Percentiles rank a stretch among this genome's conserved stretches.
Conservation (phyloP, 1,140 invertebrate genomes). For the Meloidogyne chitwoodi region DNA sequence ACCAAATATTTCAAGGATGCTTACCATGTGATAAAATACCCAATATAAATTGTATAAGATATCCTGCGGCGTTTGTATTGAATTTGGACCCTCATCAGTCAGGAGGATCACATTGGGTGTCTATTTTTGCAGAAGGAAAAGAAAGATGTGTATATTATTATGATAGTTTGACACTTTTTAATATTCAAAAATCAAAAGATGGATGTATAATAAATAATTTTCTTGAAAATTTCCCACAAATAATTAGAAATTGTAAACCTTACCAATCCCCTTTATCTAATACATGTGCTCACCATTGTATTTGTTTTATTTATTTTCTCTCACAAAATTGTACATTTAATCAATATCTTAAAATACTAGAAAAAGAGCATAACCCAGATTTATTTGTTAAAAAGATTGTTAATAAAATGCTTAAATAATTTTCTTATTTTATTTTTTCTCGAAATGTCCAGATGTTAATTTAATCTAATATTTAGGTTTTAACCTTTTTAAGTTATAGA, state of each 20-base stretch:
- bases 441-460: too few relatives aligned
- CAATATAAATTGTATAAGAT: neutral
- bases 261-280: too few relatives aligned
- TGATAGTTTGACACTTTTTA: neutral
- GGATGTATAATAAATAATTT: too few relatives aligned
- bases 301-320: neutral
- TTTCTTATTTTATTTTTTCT: too few relatives aligned
- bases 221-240: too few relatives aligned
- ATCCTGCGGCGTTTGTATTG: conserved; percentile 1
- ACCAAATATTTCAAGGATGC: too few relatives aligned
- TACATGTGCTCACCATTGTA: too few relatives aligned
- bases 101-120: neutral
- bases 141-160: neutral
- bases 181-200: too few relatives aligned
- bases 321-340: neutral
- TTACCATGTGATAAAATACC: too few relatives aligned
- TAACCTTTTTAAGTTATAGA: too few relatives aligned
- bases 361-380: neutral
- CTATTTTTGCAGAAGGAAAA: neutral
- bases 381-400: neutral
- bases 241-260: too few relatives aligned
- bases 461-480: too few relatives aligned
- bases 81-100: neutral
- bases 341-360: neutral
- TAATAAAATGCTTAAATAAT: neutral